Percentiles rank a stretch among this genome's conserved stretches.
These are phyloP conservation scores for Anser brachyrhynchus DNA, from an alignment of 2,113 vertebrate genomes.

Conservation along the genomic window DNA sequence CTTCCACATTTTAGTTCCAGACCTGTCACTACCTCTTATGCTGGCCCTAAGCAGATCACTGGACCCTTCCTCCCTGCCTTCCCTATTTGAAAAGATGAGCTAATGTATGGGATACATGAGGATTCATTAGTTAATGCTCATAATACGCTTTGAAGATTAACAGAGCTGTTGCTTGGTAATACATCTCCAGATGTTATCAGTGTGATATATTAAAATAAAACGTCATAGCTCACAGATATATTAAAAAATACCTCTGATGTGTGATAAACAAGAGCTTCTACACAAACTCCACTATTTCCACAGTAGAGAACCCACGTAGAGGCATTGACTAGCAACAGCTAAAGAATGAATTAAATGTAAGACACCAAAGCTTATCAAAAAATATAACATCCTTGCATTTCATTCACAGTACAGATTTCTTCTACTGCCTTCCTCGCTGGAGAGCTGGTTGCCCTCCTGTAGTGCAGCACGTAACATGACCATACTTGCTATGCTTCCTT, in stretches of 20 bases:
- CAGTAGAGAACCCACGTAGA: not conserved
- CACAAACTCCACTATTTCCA: not conserved
- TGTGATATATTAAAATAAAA: not conserved
- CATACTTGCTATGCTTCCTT: not conserved
- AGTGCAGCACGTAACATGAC: fast-evolving
- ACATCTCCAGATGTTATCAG: slow-evolving; percentile 36
- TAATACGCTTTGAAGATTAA: slow-evolving; percentile 11
- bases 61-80: not conserved
- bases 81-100: not conserved
- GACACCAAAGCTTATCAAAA: not conserved
- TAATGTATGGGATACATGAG: not conserved
- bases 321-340: not conserved
- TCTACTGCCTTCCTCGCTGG: not conserved
- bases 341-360: not conserved
- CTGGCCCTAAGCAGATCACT: not conserved
- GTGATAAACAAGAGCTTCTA: not conserved
- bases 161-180: slow-evolving; percentile 12
- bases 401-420: not conserved
- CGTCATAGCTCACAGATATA: not conserved
- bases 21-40: not conserved
- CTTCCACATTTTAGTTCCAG: not conserved
- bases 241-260: not conserved
- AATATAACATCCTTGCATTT: not conserved
- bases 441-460: not conserved
- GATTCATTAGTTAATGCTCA: slow-evolving; percentile 30